A percentile compares a stretch with the other conserved stretches of the same genome.
Conservation (phyloP, 1,140 invertebrate genomes). For the Popillia japonica region DNA sequence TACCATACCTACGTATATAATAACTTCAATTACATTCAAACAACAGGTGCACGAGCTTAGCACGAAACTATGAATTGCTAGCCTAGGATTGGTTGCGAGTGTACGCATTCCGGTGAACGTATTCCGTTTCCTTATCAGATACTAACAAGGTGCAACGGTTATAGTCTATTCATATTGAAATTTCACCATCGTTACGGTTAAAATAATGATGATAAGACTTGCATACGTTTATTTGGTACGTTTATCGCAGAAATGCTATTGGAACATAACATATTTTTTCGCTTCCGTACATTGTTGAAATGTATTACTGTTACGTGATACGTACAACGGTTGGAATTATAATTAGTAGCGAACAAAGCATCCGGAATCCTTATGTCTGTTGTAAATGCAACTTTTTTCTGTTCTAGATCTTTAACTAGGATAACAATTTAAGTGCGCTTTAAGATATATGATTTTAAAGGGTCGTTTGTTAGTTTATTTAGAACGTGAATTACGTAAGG, state of each 20-base stretch:
- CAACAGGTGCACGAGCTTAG: too few relatives aligned
- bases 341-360: constrained; percentile 17
- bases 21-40: too few relatives aligned
- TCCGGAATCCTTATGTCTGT: neutral
- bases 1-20: too few relatives aligned
- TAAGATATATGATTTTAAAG: too few relatives aligned
- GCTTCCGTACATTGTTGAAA: constrained; percentile 27
- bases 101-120: constrained; percentile 3
- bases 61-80: too few relatives aligned
- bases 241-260: constrained; percentile 16
- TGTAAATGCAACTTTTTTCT: too few relatives aligned
- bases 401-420: too few relatives aligned
- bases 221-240: constrained; percentile 17
- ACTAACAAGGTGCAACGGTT: constrained; percentile 33
- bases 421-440: too few relatives aligned
- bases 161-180: constrained; percentile 35
- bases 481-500: too few relatives aligned
- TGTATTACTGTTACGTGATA: neutral
- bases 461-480: too few relatives aligned
- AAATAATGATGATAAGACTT: constrained; percentile 27
- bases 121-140: constrained; percentile 33
- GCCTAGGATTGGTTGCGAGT: too few relatives aligned
- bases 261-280: constrained; percentile 13
- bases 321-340: constrained; percentile 5
- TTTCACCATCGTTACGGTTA: constrained; percentile 28